Conservation (phyloP, 2,888 invertebrate species). For the Rhagophthalmus giganteus region DNA sequence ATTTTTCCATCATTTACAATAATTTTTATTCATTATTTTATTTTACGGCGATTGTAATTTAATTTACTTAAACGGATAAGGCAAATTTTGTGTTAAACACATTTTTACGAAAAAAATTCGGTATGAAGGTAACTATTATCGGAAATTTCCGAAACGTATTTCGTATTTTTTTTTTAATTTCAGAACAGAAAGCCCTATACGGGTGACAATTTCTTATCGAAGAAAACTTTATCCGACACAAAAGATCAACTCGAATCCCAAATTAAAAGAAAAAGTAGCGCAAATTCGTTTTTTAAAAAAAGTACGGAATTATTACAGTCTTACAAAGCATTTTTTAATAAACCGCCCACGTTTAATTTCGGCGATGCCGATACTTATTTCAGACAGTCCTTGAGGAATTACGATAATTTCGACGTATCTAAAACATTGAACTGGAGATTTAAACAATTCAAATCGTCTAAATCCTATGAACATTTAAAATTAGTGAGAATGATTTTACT, state of each 20-base stretch:
- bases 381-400: constrained; percentile 46
- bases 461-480: constrained; percentile 10
- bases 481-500: too few species aligned
- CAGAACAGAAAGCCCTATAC: constrained; percentile 32
- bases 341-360: constrained; percentile 30
- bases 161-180: constrained; percentile 20
- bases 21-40: constrained; percentile 1
- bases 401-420: constrained; percentile 45
- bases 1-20: constrained; percentile 8
- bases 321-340: constrained; percentile 35
- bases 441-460: constrained; percentile 2
- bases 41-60: background rate
- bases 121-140: constrained; percentile 42
- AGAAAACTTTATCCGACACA: constrained; percentile 14
- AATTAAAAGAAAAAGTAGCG: constrained; percentile 8
- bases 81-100: constrained; percentile 4
- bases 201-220: constrained; percentile 20
- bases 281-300: constrained; percentile 35
- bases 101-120: constrained; percentile 21
- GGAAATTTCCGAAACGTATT: constrained; percentile 21
- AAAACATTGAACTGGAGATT: constrained; percentile 6
- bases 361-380: constrained; percentile 50
- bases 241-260: background rate
- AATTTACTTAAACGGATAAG: background rate
- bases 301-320: constrained; percentile 35